Evolutionary conservation across 2,888 invertebrate genomes (phyloP).

Genomic region (Rhogogaster chlorosoma): DNA sequence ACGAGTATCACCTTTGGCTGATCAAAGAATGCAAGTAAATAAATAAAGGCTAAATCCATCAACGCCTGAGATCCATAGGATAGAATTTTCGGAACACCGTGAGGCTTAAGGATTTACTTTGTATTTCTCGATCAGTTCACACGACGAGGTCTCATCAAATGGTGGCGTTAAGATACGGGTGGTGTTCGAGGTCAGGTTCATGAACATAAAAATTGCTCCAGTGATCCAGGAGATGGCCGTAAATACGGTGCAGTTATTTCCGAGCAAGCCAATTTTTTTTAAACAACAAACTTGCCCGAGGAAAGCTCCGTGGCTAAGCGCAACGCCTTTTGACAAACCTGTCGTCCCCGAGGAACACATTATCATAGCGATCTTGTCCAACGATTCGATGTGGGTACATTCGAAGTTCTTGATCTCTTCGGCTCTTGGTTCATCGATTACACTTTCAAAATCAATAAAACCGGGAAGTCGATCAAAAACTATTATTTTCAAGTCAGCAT

Average conservation of each 20-base stretch:
- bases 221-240: conserved; percentile 69
- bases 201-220: conserved; percentile 62
- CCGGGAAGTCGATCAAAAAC: conserved; percentile 56
- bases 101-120: conserved; percentile 60
- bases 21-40: neutral
- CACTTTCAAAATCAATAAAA: neutral
- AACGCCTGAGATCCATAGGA: neutral
- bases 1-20: conserved; percentile 59
- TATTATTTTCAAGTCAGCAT: conserved; percentile 55
- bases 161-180: conserved; percentile 52
- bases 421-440: neutral
- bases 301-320: conserved; percentile 59
- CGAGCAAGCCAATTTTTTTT: neutral
- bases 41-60: neutral
- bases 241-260: neutral
- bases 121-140: conserved; percentile 68
- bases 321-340: conserved; percentile 65
- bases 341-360: conserved; percentile 73
- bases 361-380: conserved; percentile 61
- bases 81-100: neutral
- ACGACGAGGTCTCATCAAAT: conserved; percentile 61
- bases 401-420: conserved; percentile 54
- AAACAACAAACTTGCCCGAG: conserved; percentile 24
- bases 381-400: conserved; percentile 54
- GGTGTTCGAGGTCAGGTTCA: conserved; percentile 45